A percentile compares a stretch with the other conserved stretches of the same genome.
Evolutionary conservation across 2,888 invertebrate genomes (phyloP).

Genomic region (Hipparchia semele): DNA sequence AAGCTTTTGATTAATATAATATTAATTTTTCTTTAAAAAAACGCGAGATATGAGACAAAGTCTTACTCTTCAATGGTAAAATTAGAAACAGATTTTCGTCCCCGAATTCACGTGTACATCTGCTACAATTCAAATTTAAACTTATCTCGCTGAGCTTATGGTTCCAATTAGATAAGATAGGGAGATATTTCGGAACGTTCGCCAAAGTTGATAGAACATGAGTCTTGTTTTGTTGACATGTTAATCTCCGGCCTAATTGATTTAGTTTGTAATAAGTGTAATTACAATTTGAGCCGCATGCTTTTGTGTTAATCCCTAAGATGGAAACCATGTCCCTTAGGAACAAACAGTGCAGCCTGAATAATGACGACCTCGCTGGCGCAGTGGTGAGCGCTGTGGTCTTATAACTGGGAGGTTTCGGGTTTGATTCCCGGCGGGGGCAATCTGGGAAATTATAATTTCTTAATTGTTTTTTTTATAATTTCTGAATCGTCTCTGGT

Average conservation of each 20-base stretch:
- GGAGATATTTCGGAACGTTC: constrained; percentile 6
- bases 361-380: not conserved
- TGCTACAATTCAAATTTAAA: not conserved
- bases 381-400: too few species aligned
- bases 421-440: too few species aligned
- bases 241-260: constrained; percentile 33
- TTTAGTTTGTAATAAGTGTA: constrained; percentile 29
- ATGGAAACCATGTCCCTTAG: not conserved
- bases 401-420: too few species aligned
- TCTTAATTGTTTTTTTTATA: too few species aligned
- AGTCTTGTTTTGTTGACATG: constrained; percentile 35
- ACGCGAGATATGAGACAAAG: not conserved
- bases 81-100: not conserved
- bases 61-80: not conserved
- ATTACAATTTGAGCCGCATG: constrained; percentile 3
- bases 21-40: not conserved
- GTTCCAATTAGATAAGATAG: not conserved
- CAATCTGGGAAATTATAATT: too few species aligned
- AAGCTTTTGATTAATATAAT: too few species aligned
- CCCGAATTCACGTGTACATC: not conserved
- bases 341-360: not conserved
- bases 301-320: constrained; percentile 9
- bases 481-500: too few species aligned
- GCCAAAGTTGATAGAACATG: constrained; percentile 14
- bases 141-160: not conserved